phyloP scores from a whole-genome alignment of 2,113 vertebrate species.

The Polyodon spathula region DNA sequence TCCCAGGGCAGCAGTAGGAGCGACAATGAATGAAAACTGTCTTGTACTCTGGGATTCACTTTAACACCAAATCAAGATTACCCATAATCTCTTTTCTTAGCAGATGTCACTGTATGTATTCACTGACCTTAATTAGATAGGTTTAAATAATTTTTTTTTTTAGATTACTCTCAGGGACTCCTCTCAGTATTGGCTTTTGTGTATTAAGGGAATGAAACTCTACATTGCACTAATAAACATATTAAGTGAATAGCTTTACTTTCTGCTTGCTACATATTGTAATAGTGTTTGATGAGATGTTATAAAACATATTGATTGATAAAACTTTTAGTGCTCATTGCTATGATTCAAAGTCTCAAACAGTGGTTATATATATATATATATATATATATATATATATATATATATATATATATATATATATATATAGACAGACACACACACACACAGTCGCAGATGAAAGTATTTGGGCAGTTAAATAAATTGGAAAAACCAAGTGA shows the following conservation, averaged over 20 bases:
- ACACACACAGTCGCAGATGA: too few species aligned
- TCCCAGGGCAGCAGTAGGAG: constrained; percentile 17
- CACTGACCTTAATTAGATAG: constrained; percentile 30
- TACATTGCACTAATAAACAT: constrained; percentile 39
- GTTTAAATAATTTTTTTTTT: constrained; percentile 45
- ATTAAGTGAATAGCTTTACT: constrained; percentile 14
- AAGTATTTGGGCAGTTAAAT: too few species aligned
- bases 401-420: too few species aligned
- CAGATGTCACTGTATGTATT: constrained; percentile 1
- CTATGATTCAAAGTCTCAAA: too few species aligned
- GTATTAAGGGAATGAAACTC: constrained; percentile 29
- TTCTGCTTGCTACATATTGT: too few species aligned
- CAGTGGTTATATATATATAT: too few species aligned
- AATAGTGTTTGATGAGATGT: too few species aligned
- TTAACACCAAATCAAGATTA: constrained; percentile 15
- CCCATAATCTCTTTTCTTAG: constrained; percentile 13
- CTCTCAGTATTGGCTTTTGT: constrained; percentile 33
- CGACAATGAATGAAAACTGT: constrained; percentile 3
- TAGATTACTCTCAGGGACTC: constrained; percentile 15
- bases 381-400: too few species aligned
- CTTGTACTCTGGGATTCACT: constrained; percentile 9
- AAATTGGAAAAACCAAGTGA: too few species aligned
- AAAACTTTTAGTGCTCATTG: too few species aligned
- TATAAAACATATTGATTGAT: too few species aligned
- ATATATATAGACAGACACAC: too few species aligned